Evolutionary conservation across 2,888 invertebrate species (phyloP), one percentile per base, ranked within the genome.

Genomic region (Melitaea athalia): DNA sequence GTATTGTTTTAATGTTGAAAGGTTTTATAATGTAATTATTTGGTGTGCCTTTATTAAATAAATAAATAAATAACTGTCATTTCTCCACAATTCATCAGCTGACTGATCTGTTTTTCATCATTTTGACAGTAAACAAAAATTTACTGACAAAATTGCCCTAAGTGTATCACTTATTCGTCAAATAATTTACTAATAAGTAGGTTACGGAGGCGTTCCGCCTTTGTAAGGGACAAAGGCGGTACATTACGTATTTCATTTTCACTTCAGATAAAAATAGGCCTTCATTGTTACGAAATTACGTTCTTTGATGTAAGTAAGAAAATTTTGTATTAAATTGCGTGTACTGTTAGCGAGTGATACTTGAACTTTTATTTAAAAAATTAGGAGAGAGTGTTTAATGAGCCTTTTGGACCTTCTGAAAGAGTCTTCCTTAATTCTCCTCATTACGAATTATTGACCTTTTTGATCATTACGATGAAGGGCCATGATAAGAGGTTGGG

Each of bases 261-360:
- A 50, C 63, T 52, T 66, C 61, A 15, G 47, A 55, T 50, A 64
- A 70, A 68, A 65, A 59, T 65, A 61, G 53, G 62, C 43, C 62
- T 67, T 65, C 59, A 65, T 68, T 63, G 65, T 71, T 68, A 71
- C 52, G 31, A 60, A 63, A 68, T 71, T 65, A 68, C 63, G 59
- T 42, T 45, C 70, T 68, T 64, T 65, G 65, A 55, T 45, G 61
- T 64, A 47, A 59, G 53, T 55, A 33, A 38, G 62, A 45, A 68
- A 59, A 63, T 63, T n/a, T 47, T 53, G 59, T 63, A 70, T 68
- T 63, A 45, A 63, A 65, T 65, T 63, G 65, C 43, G 49, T 24
- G 24, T 52, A 24, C 52, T 52, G n/a, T 6, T 14, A 17, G 33
- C 57, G 59, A 47, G 49, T 64, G 57, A 10, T 59, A 64, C 49